A percentile compares a stretch with the other conserved stretches of the same genome.
phyloP scores from a whole-genome alignment of 2,888 invertebrate genomes.

The Ariolimax columbianus region DNA sequence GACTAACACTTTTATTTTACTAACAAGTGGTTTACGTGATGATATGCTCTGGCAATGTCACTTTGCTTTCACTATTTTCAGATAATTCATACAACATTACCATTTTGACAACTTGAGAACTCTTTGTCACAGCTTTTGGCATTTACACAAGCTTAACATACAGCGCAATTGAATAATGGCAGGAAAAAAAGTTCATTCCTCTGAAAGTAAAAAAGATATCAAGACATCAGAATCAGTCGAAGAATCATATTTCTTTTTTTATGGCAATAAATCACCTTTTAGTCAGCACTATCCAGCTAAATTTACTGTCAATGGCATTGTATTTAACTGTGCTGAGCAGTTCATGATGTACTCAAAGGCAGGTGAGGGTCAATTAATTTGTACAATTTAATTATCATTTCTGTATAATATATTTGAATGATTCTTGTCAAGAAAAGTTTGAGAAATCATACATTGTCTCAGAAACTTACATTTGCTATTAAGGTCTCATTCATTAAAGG shows the following conservation, averaged over 20 bases:
- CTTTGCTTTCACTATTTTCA: no score
- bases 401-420: no score
- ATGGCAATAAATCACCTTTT: slow-evolving; percentile 69
- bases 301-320: slow-evolving; percentile 66
- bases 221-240: background rate
- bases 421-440: no score
- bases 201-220: background rate
- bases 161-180: background rate
- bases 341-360: slow-evolving; percentile 78
- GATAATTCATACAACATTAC: no score
- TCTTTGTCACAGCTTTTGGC: background rate
- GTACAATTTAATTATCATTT: no score
- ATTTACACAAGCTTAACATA: background rate
- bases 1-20: no score
- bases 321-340: slow-evolving; percentile 75
- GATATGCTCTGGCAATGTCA: no score
- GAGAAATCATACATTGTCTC: no score
- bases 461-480: no score
- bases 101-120: no score
- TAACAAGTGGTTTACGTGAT: no score
- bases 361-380: slow-evolving; percentile 57
- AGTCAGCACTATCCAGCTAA: slow-evolving; percentile 72
- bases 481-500: no score
- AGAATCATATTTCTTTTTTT: slow-evolving; percentile 71
- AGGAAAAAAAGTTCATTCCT: background rate